Conservation (phyloP, 2,888 invertebrate genomes). For the Eledone cirrhosa region DNA sequence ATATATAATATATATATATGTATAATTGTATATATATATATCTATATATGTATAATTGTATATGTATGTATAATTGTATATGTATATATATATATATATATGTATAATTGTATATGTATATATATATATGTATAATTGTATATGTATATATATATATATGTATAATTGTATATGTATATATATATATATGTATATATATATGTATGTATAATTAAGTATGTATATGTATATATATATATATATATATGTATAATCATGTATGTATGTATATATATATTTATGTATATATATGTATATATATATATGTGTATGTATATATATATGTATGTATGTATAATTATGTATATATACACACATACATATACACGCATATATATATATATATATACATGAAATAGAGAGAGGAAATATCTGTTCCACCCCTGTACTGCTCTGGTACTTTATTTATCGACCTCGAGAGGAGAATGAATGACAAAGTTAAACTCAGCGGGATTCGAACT, state of each 20-base stretch:
- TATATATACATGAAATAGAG: background rate
- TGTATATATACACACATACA: background rate
- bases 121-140: background rate
- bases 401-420: too few species aligned
- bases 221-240: background rate
- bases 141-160: background rate
- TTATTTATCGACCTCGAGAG: too few species aligned
- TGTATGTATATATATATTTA: background rate
- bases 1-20: too few species aligned
- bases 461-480: too few species aligned
- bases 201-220: background rate
- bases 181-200: background rate
- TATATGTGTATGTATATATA: background rate
- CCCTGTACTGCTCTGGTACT: too few species aligned
- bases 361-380: background rate
- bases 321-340: background rate
- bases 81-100: background rate
- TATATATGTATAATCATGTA: background rate
- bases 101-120: background rate
- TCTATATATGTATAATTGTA: too few species aligned
- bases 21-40: too few species aligned
- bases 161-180: background rate
- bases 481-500: too few species aligned
- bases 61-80: too few species aligned
- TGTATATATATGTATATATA: background rate